Evolutionary conservation across 2,113 vertebrate genomes (phyloP).

Genomic region (Vidua chalybeata): DNA sequence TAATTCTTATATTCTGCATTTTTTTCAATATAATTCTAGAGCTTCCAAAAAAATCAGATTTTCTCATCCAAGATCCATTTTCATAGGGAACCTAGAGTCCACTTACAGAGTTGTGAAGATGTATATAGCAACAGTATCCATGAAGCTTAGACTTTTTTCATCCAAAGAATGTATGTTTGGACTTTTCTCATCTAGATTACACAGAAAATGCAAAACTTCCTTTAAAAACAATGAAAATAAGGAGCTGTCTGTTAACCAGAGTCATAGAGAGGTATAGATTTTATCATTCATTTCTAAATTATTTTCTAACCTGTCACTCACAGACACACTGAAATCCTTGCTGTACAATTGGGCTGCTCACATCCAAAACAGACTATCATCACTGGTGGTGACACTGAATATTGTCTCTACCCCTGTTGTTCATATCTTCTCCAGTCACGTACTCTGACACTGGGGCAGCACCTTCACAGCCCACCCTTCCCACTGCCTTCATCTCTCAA

Average conservation of each 20-base stretch:
- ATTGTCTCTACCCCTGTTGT: not conserved
- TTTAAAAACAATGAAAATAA: not conserved
- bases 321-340: not conserved
- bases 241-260: not conserved
- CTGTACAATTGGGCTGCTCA: not conserved
- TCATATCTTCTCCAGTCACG: not conserved
- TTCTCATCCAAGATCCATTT: slow-evolving; percentile 2
- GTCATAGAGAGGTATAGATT: not conserved
- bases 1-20: not conserved
- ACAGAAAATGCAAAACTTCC: not conserved
- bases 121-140: slow-evolving; percentile 27
- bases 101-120: not conserved
- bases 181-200: not conserved
- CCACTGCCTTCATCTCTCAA: not conserved
- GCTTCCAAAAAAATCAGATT: not conserved
- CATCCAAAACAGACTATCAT: not conserved
- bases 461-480: not conserved
- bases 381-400: not conserved
- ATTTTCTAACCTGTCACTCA: not conserved
- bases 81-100: not conserved
- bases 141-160: not conserved
- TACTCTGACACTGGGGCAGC: not conserved
- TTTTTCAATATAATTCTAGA: not conserved
- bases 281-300: not conserved
- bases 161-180: not conserved